These are phyloP conservation scores for Eupithecia exiguata DNA, from an alignment of 2,888 invertebrate species.

Conservation along the genomic window DNA sequence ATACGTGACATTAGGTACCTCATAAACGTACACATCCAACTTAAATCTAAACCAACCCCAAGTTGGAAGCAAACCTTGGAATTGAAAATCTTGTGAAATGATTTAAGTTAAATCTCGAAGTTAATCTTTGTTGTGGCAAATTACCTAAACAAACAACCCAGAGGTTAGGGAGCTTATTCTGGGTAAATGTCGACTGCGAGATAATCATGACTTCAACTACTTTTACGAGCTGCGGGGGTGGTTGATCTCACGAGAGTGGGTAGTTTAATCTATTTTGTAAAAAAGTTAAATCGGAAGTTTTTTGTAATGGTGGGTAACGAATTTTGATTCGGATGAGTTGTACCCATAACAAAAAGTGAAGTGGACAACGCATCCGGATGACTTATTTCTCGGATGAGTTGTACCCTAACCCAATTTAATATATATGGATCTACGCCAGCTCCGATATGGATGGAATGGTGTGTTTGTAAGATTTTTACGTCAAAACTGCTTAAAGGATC, in stretches of 20 bases:
- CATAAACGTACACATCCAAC: not conserved
- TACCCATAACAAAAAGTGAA: no score
- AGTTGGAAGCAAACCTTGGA: slow-evolving; percentile 14
- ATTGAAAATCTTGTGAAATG: slow-evolving; percentile 24
- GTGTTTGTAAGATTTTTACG: no score
- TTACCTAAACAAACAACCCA: slow-evolving; percentile 30
- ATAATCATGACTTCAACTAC: not conserved
- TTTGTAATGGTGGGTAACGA: not conserved
- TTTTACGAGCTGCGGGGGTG: slow-evolving; percentile 3
- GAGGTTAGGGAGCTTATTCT: slow-evolving; percentile 6
- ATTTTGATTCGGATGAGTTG: no score
- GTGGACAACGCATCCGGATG: no score
- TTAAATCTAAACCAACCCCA: not conserved
- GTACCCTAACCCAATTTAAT: no score
- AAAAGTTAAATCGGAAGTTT: not conserved
- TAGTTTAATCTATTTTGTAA: not conserved
- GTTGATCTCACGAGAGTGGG: not conserved
- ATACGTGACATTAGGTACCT: not conserved
- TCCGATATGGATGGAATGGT: no score
- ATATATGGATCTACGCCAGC: no score
- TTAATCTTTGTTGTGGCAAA: slow-evolving; percentile 32
- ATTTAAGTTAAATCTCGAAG: slow-evolving; percentile 26
- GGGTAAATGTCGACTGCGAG: slow-evolving; percentile 12
- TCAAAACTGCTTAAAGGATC: no score
- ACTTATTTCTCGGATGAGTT: no score